Conservation (phyloP, 2,888 invertebrate species). For the Melieria omissa region DNA sequence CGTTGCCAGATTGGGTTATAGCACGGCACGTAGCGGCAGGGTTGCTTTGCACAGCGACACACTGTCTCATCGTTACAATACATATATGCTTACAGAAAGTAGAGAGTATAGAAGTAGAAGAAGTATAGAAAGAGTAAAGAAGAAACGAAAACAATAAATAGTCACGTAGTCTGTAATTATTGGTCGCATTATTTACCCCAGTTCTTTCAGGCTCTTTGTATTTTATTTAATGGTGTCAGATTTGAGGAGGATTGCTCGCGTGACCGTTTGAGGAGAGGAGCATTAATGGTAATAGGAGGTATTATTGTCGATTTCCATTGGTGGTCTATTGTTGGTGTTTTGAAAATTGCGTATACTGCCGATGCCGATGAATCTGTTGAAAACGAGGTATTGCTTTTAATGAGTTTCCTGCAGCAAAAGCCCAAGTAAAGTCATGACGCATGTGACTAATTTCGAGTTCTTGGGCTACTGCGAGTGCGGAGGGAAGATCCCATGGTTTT, state of each 20-base stretch:
- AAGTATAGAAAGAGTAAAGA: no score
- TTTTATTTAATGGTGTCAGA: slow-evolving; percentile 1
- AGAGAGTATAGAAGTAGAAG: no score
- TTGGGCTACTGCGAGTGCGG: slow-evolving; percentile 14
- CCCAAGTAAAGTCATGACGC: slow-evolving; percentile 16
- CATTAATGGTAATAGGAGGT: slow-evolving; percentile 15
- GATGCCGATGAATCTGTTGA: slow-evolving; percentile 7
- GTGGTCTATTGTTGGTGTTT: slow-evolving; percentile 6
- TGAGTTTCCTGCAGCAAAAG: slow-evolving; percentile 19
- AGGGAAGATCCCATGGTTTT: slow-evolving; percentile 6
- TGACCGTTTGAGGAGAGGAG: slow-evolving; percentile 5
- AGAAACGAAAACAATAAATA: no score
- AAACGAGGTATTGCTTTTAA: slow-evolving; percentile 8
- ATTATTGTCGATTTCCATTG: slow-evolving; percentile 13
- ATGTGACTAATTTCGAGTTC: slow-evolving; percentile 20
- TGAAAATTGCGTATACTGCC: background rate
- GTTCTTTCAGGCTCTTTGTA: slow-evolving; percentile 13
- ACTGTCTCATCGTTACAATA: no score
- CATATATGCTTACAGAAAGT: no score
- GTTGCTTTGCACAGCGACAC: no score
- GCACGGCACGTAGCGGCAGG: no score
- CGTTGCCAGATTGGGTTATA: no score
- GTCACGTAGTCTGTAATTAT: no score
- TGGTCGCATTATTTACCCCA: no score
- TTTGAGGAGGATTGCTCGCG: slow-evolving; percentile 10